phyloP scores from a whole-genome alignment of 2,888 invertebrate genomes.

The Carcina quercana region DNA sequence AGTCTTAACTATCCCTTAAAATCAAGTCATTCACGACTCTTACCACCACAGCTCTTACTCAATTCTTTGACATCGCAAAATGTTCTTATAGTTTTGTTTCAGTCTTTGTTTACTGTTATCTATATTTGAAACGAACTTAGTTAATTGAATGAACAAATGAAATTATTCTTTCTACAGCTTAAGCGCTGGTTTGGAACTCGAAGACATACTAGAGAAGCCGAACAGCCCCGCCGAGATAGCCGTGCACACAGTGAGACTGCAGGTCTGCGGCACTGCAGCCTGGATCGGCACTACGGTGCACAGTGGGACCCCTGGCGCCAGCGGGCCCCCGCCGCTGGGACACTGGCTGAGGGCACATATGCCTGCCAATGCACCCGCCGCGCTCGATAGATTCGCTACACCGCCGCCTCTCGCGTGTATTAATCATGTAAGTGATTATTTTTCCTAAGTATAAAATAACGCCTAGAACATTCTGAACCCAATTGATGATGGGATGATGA shows the following conservation, averaged over 20 bases:
- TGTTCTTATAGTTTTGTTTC: too few species aligned
- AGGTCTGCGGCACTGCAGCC: slow-evolving; percentile 42
- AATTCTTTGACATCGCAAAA: too few species aligned
- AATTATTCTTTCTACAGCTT: slow-evolving; percentile 24
- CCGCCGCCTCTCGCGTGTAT: slow-evolving; percentile 45
- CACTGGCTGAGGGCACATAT: slow-evolving; percentile 55
- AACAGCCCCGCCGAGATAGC: slow-evolving; percentile 36
- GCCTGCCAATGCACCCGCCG: slow-evolving; percentile 41
- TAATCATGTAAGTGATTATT: slow-evolving; percentile 33
- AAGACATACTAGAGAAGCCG: slow-evolving; percentile 35
- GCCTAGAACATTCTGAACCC: too few species aligned
- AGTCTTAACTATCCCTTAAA: too few species aligned
- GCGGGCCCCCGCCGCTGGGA: slow-evolving; percentile 43
- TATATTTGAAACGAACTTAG: too few species aligned
- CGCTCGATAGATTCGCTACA: slow-evolving; percentile 42
- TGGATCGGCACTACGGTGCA: slow-evolving; percentile 22
- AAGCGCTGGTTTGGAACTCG: slow-evolving; percentile 52
- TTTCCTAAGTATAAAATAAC: too few species aligned
- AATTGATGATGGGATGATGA: too few species aligned
- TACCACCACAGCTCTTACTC: too few species aligned
- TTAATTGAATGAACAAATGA: too few species aligned
- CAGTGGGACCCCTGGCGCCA: slow-evolving; percentile 28
- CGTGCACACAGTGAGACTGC: slow-evolving; percentile 41
- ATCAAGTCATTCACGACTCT: too few species aligned
- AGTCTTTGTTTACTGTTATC: too few species aligned